Percentiles rank a stretch among this genome's conserved stretches.
Evolutionary conservation across 2,888 invertebrate species (phyloP).

Genomic region (Ypsolopha sequella): DNA sequence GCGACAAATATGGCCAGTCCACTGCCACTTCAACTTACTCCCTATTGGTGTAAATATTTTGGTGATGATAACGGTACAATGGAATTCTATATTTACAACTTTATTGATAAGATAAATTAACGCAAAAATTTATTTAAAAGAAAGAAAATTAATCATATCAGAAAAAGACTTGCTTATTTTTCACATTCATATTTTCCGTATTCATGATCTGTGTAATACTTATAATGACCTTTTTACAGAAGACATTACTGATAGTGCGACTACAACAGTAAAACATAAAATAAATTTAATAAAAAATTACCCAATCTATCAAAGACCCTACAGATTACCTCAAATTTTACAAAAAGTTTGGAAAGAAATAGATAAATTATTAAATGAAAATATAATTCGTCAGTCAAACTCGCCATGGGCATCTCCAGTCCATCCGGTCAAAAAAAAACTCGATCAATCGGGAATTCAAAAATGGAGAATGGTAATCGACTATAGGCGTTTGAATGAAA

Average conservation of each 20-base stretch:
- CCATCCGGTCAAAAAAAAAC: slow-evolving; percentile 17
- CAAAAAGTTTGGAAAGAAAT: slow-evolving; percentile 13
- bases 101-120: slow-evolving; percentile 8
- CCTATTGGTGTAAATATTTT: not conserved
- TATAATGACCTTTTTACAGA: not conserved
- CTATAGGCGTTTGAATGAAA: slow-evolving; percentile 32
- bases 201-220: not conserved
- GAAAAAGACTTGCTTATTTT: not conserved
- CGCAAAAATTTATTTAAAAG: slow-evolving; percentile 10
- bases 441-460: slow-evolving; percentile 12
- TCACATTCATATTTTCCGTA: not conserved
- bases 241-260: too few relatives aligned
- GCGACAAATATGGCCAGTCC: too few relatives aligned
- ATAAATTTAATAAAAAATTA: slow-evolving; percentile 13
- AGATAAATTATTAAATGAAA: slow-evolving; percentile 12
- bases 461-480: slow-evolving; percentile 34
- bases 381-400: slow-evolving; percentile 10
- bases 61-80: not conserved
- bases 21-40: too few relatives aligned
- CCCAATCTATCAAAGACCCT: slow-evolving; percentile 9
- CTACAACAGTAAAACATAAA: slow-evolving; percentile 3
- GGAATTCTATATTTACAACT: too few relatives aligned
- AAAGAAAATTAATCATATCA: slow-evolving; percentile 6
- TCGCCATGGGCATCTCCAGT: too few relatives aligned
- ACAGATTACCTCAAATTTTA: slow-evolving; percentile 8